phyloP scores from a whole-genome alignment of 2,113 vertebrate species.

The Arothron firmamentum region DNA sequence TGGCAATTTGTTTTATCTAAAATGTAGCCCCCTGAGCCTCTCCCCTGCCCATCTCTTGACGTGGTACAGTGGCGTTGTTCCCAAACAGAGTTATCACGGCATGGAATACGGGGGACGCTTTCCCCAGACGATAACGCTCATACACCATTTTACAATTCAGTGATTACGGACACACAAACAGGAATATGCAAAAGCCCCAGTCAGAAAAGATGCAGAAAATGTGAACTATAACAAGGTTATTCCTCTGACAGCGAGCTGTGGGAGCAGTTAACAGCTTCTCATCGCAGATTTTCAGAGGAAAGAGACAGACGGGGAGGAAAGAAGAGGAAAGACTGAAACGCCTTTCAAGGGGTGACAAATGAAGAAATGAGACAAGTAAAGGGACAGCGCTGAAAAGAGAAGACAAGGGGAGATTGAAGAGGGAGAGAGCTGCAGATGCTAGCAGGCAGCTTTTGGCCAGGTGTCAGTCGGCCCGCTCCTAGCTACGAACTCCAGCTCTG shows the following conservation, averaged over 20 bases:
- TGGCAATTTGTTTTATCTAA: conserved; percentile 81
- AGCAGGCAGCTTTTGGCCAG: conserved; percentile 50
- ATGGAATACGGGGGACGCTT: conserved; percentile 33
- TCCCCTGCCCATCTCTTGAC: conserved; percentile 64
- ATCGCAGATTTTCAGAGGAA: conserved; percentile 24
- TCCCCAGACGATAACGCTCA: conserved; percentile 38
- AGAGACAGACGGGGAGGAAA: conserved; percentile 25
- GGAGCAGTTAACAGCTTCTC: conserved; percentile 49
- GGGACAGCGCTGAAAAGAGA: conserved; percentile 35
- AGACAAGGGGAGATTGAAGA: conserved; percentile 30
- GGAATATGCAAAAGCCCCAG: conserved; percentile 45
- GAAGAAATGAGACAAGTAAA: conserved; percentile 36
- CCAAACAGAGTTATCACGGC: conserved; percentile 73
- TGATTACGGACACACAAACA: conserved; percentile 54
- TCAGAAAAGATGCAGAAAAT: conserved; percentile 14
- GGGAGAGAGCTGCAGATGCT: conserved; percentile 30
- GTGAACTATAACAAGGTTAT: conserved; percentile 59
- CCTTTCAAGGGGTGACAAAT: conserved; percentile 37
- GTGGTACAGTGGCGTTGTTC: conserved; percentile 66
- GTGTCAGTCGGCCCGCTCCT: conserved; percentile 51
- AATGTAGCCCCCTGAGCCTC: conserved; percentile 68
- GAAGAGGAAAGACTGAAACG: conserved; percentile 22
- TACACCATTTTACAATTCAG: conserved; percentile 67
- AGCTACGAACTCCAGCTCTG: conserved; percentile 59
- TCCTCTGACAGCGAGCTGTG: conserved; percentile 31